Conservation (phyloP, 35 echinoderm and acorn worm species). For the Lytechinus pictus region DNA sequence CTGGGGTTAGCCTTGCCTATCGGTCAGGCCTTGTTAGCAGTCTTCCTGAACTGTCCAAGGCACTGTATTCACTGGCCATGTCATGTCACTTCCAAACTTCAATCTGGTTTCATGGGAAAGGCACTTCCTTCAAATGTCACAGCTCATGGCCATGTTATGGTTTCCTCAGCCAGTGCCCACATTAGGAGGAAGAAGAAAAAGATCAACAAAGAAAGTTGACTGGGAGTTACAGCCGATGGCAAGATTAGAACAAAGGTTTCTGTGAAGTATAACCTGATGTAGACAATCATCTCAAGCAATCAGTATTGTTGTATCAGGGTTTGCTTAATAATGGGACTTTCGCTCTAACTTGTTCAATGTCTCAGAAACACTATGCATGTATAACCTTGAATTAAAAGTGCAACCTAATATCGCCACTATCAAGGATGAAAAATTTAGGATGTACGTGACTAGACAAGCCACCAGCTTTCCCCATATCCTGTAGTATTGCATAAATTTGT, state of each 20-base stretch:
- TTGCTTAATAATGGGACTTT: neutral
- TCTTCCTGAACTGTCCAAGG: slow-evolving; percentile 9
- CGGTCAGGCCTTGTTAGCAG: slow-evolving; percentile 7
- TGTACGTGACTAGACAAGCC: neutral
- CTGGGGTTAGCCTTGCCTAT: neutral
- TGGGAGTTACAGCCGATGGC: neutral
- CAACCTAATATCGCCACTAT: neutral
- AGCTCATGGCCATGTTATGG: neutral
- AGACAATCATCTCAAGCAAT: neutral
- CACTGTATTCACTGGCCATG: neutral
- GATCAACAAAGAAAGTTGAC: neutral
- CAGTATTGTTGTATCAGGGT: neutral
- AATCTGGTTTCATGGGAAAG: slow-evolving; percentile 8
- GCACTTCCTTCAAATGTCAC: neutral
- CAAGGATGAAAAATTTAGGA: neutral
- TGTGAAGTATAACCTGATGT: neutral
- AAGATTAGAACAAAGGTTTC: neutral
- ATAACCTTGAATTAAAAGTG: neutral
- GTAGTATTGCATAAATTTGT: neutral
- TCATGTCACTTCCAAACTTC: neutral
- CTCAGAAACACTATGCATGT: neutral
- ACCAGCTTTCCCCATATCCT: neutral
- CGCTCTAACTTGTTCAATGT: neutral
- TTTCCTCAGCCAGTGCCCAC: neutral
- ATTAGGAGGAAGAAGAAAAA: neutral